A percentile compares a stretch with the other conserved stretches of the same genome.
These are phyloP conservation scores for Conistra vaccinii DNA, from an alignment of 2,888 invertebrate genomes.

Conservation along the genomic window DNA sequence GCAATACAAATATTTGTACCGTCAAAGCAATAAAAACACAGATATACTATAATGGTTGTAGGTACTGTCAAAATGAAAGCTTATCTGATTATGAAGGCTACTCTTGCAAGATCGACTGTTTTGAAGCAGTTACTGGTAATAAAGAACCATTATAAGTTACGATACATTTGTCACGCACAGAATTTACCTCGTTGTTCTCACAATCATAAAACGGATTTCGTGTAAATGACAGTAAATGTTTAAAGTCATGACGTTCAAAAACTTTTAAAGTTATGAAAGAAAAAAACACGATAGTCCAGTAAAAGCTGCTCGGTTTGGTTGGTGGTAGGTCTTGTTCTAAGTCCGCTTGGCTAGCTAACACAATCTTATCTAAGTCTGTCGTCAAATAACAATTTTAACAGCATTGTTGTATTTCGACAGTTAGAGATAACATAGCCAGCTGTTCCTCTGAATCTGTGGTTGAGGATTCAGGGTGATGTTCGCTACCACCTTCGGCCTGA, in stretches of 20 bases:
- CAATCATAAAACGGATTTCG: slow-evolving; percentile 7
- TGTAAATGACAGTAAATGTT: slow-evolving; percentile 6
- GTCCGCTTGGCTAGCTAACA: too few species aligned
- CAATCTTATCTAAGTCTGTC: too few species aligned
- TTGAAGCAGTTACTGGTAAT: slow-evolving; percentile 26
- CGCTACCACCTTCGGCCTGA: too few species aligned
- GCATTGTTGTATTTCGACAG: too few species aligned
- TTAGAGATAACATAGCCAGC: too few species aligned
- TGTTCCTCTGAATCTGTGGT: too few species aligned
- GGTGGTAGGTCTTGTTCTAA: too few species aligned
- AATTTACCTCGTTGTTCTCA: slow-evolving; percentile 10
- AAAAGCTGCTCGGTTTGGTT: background rate
- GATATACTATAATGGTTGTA: too few species aligned
- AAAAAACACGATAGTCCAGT: background rate
- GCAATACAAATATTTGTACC: background rate
- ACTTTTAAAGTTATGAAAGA: background rate
- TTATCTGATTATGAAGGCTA: slow-evolving; percentile 23
- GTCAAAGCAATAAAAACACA: too few species aligned
- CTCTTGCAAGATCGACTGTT: slow-evolving; percentile 21
- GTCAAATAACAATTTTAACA: too few species aligned
- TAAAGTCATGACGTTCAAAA: background rate
- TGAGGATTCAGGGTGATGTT: too few species aligned
- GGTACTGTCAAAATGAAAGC: slow-evolving; percentile 27
- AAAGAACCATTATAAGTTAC: slow-evolving; percentile 31
- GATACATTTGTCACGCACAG: slow-evolving; percentile 33